Base-by-base conservation (phyloP, 2,797 vertebrate genomes). In the Crypturellus tataupa region DNA sequence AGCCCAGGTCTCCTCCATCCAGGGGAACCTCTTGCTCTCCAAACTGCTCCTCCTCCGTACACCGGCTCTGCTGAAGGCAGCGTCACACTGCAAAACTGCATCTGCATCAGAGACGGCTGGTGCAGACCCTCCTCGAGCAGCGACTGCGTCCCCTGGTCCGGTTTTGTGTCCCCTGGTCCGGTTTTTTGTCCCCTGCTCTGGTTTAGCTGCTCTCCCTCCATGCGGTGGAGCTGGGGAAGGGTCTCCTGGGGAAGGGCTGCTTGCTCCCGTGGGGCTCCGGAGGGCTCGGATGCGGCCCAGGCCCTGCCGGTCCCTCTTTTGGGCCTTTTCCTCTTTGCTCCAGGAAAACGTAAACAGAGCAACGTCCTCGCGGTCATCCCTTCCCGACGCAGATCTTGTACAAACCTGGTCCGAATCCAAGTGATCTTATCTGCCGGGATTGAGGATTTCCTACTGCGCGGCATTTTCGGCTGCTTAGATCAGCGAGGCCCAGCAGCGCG, bases 331-430 rank as follows among this genome's bases (percentile, higher is more conserved):
- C 82, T 92, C 85, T 47, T n/a, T n/a, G n/a, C 33, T 49, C 86
- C 80, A 70, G 42, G 70, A 60, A 83, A 79, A 84, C 0, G 0
- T 47, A 79, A 91, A 90, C 85, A 80, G 76, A 83, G 85, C 75
- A 24, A 56, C 58, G 95, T 93, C 94, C 93, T 94, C 94, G 85
- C 4, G 56, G 67, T 59, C 0, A 1, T 67, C 87, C 78, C 92
- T 47, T 90, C 85, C 80, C 3, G 31, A 88, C 88, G 87, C 49
- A 67, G 73, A 95, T 80, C 90, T 86, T 11, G 20, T 81, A 64
- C 6, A 42, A 84, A 86, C 59, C 93, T 95, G 95, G 91, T 86
- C 80, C 46, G 75, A 90, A 27, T 93, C 93, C 83, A 89, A 82
- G 77, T 27, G 93, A 95, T 96, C 63, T 80, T 94, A 91, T 95